Base-by-base conservation (phyloP, 2,888 invertebrate genomes). In the Conchocele bisecta region DNA sequence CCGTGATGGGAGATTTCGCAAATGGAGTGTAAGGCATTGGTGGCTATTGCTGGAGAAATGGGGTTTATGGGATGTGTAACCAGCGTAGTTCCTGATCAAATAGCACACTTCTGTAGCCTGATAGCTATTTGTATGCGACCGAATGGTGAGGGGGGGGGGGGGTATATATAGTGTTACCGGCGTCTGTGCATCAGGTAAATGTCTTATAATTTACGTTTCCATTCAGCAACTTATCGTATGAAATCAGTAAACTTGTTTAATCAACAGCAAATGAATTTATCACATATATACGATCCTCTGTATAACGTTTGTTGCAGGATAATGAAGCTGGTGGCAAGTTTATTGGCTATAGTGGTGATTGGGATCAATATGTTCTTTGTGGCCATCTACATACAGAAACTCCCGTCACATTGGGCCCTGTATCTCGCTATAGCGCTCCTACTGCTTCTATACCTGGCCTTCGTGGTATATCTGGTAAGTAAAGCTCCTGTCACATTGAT, bases 1-100 rank as follows among this genome's bases (percentile, higher is more conserved):
- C 93, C 48, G 94, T 97, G 48, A 97, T 97, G 97, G 95, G 95
- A 35, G 94, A 95, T 83, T 97, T 97, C 90, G 94, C 93, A 33
- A 96, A 96, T 75, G 88, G 89, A 60, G 70, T 70, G 90, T 88
- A 68, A 84, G 85, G 73, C 9, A 0, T 42, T 20, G 9, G n/a
- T 42, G 35, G 67, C 71, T 80, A 84, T 83, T 85, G 82, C 77
- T 95, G 95, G 75, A 91, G 92, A 28, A 95, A n/a, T n/a, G n/a
- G n/a, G n/a, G n/a, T n/a, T n/a, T n/a, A n/a, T n/a, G n/a, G n/a
- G n/a, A n/a, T n/a, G n/a, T n/a, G n/a, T n/a, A n/a, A n/a, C n/a
- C n/a, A n/a, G n/a, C n/a, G n/a, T n/a, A n/a, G n/a, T n/a, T n/a
- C n/a, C n/a, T n/a, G n/a, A n/a, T n/a, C n/a, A n/a, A n/a, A n/a